Conservation (phyloP, 2,113 vertebrate genomes). For the Acinonyx jubatus region DNA sequence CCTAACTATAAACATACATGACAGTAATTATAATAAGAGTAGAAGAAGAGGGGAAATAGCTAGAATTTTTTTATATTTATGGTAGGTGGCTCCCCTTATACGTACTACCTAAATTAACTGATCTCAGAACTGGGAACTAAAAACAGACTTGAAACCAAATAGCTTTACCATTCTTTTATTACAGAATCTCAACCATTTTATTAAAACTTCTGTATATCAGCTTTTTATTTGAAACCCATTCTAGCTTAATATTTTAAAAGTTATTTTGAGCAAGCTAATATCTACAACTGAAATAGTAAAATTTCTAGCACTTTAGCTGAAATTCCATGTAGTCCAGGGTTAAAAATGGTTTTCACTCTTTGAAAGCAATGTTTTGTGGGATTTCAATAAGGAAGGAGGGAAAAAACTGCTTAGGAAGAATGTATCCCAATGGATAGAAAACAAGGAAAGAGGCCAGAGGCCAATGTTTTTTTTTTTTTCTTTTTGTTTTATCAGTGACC, state of each 20-base stretch:
- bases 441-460: neutral
- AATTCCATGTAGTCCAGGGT: constrained; percentile 42
- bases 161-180: neutral
- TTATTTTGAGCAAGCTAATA: constrained; percentile 43
- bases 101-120: neutral
- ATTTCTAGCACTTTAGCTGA: constrained; percentile 40
- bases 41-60: neutral
- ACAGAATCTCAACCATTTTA: neutral
- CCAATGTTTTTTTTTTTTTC: neutral
- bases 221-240: constrained; percentile 13
- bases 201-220: constrained; percentile 4
- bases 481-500: neutral
- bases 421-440: neutral
- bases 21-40: neutral
- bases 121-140: neutral
- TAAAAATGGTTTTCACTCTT: constrained; percentile 64
- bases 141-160: neutral
- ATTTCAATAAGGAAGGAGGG: neutral
- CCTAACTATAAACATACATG: neutral
- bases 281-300: constrained; percentile 43
- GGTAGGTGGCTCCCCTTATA: neutral
- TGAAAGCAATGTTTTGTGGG: constrained; percentile 29
- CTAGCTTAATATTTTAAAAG: constrained; percentile 36
- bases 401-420: neutral
- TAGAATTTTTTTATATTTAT: neutral